Percentiles rank a stretch among this genome's conserved stretches.
These are phyloP conservation scores for Aulostomus chinensis DNA, from an alignment of 2,797 vertebrate genomes.

Conservation along the genomic window DNA sequence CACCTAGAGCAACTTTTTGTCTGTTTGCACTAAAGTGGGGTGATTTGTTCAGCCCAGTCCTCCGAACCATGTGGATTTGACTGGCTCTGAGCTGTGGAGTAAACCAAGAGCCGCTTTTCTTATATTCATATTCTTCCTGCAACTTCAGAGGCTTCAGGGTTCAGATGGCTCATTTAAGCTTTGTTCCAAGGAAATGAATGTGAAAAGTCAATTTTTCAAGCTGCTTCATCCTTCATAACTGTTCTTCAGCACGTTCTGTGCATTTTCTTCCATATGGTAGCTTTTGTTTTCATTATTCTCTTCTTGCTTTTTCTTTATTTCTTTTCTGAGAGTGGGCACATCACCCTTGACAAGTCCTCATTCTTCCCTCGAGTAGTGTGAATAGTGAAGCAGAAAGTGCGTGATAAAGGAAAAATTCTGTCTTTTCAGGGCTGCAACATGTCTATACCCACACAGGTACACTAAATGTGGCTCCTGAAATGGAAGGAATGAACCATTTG, in stretches of 20 bases:
- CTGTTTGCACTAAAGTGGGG: slow-evolving; percentile 33
- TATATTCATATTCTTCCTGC: slow-evolving; percentile 10
- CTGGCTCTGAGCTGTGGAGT: not conserved
- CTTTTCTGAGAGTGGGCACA: slow-evolving; percentile 34
- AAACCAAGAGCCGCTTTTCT: slow-evolving; percentile 11
- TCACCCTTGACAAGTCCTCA: slow-evolving; percentile 26
- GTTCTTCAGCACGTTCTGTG: slow-evolving; percentile 9
- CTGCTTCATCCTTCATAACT: not conserved
- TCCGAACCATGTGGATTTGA: slow-evolving; percentile 17
- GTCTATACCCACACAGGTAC: slow-evolving; percentile 11
- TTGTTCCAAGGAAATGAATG: slow-evolving; percentile 29
- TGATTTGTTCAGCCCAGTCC: slow-evolving; percentile 36
- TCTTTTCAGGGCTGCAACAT: no score
- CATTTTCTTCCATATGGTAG: not conserved
- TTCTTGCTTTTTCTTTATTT: not conserved
- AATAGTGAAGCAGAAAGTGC: slow-evolving; percentile 7
- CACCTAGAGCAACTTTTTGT: slow-evolving; percentile 42
- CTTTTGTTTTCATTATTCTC: slow-evolving; percentile 20
- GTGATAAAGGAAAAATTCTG: slow-evolving; percentile 26
- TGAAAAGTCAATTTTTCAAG: slow-evolving; percentile 13
- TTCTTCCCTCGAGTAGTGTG: slow-evolving; percentile 24
- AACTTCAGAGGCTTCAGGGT: slow-evolving; percentile 1
- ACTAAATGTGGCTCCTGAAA: slow-evolving; percentile 33
- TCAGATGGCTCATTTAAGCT: slow-evolving; percentile 31
- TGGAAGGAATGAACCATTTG: slow-evolving; percentile 31